Percentiles rank a stretch among this genome's conserved stretches.
These are phyloP conservation scores for Ibycter americanus DNA, from an alignment of 2,797 vertebrate genomes.

Conservation along the genomic window DNA sequence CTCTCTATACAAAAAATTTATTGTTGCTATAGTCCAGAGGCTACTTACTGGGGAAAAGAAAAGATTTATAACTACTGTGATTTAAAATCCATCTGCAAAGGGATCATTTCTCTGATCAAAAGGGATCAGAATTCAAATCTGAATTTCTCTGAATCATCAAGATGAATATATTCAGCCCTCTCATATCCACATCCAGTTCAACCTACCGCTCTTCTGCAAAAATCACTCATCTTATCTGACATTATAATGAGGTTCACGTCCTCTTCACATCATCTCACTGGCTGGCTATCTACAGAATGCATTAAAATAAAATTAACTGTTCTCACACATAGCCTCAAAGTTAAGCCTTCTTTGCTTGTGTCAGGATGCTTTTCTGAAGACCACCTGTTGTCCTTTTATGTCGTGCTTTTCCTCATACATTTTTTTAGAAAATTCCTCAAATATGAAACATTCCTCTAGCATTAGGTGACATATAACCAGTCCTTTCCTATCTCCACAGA, in stretches of 20 bases:
- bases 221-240: constrained; percentile 5
- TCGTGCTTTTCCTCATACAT: neutral
- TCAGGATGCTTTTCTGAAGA: constrained; percentile 2
- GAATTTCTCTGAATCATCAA: constrained; percentile 9
- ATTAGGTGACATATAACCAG: neutral
- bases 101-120: constrained; percentile 2
- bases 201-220: neutral
- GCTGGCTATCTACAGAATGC: neutral
- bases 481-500: neutral
- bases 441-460: neutral
- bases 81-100: constrained; percentile 24
- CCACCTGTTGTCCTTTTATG: constrained; percentile 14
- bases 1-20: neutral
- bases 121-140: constrained; percentile 16
- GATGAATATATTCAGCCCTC: neutral
- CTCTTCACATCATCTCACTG: neutral
- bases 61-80: neutral
- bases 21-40: neutral
- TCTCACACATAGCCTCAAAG: neutral
- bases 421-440: neutral
- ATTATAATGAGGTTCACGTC: neutral
- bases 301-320: neutral
- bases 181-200: neutral
- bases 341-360: neutral
- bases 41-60: neutral